Evolutionary conservation across 1,140 invertebrate genomes (phyloP).

Genomic region (Macrotrachela quadricornifera): DNA sequence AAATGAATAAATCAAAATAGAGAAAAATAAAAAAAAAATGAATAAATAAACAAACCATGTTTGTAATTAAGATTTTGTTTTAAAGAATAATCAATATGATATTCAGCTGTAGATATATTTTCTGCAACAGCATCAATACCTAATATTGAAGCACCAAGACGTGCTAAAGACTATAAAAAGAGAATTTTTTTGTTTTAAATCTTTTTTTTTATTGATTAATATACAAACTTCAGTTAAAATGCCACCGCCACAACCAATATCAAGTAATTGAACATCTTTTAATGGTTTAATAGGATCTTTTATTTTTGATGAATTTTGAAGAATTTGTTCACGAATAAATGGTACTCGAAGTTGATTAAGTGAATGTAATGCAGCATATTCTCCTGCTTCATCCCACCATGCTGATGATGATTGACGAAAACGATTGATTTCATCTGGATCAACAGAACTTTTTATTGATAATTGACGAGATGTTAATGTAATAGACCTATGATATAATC

Average conservation of each 20-base stretch:
- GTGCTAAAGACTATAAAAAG: constrained; percentile 37
- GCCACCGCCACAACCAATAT: constrained; percentile 72
- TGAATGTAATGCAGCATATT: constrained; percentile 31
- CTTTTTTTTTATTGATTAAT: background rate
- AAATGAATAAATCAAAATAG: background rate
- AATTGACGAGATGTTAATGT: too few relatives aligned
- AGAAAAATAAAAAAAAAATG: background rate
- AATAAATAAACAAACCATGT: constrained; percentile 3
- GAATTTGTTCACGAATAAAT: constrained; percentile 36
- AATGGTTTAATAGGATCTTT: constrained; percentile 42
- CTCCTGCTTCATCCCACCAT: constrained; percentile 35
- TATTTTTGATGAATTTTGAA: too few relatives aligned
- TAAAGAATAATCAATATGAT: constrained; percentile 10
- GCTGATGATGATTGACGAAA: constrained; percentile 25
- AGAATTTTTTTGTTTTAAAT: constrained; percentile 9
- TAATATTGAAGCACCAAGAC: constrained; percentile 55
- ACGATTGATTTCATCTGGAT: constrained; percentile 30
- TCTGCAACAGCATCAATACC: constrained; percentile 56
- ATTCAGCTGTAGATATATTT: constrained; percentile 42
- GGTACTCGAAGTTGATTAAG: constrained; percentile 42
- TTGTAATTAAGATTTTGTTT: constrained; percentile 35
- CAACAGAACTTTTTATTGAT: constrained; percentile 11
- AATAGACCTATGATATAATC: too few relatives aligned
- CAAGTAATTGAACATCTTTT: constrained; percentile 44
- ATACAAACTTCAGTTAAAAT: constrained; percentile 45